Percentiles rank a stretch among this genome's conserved stretches.
These are phyloP conservation scores for Oxystoma pomonae DNA, from an alignment of 2,888 invertebrate species.

Conservation along the genomic window DNA sequence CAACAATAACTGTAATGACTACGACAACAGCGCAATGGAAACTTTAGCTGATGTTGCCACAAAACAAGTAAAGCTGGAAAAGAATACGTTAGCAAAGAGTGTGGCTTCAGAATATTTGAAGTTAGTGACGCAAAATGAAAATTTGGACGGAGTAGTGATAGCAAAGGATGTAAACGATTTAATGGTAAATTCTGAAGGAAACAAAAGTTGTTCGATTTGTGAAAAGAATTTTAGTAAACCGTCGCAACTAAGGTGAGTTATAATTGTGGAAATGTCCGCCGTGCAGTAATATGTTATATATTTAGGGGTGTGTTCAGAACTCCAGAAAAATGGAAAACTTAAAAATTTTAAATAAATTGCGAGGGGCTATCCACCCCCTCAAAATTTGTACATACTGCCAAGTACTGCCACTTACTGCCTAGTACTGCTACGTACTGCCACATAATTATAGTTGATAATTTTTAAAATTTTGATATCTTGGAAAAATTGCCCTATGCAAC, in stretches of 20 bases:
- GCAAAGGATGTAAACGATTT: conserved; percentile 44
- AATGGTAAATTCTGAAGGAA: conserved; percentile 47
- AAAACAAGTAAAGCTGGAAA: conserved; percentile 46
- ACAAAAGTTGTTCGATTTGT: conserved; percentile 62
- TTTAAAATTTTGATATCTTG: no score
- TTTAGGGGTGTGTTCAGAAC: no score
- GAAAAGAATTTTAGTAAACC: conserved; percentile 89
- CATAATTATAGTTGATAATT: no score
- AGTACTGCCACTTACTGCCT: no score
- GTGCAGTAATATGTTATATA: no score
- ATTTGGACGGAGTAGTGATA: conserved; percentile 23
- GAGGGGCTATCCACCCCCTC: no score
- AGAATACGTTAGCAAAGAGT: conserved; percentile 56
- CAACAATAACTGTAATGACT: conserved; percentile 30
- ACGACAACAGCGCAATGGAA: conserved; percentile 49
- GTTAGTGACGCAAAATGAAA: conserved; percentile 51
- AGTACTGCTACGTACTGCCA: no score
- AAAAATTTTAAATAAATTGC: no score
- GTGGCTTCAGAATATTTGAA: conserved; percentile 64
- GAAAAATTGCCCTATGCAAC: no score
- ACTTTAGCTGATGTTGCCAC: conserved; percentile 47
- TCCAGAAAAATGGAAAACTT: no score
- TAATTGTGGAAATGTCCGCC: no score
- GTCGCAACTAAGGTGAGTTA: conserved; percentile 70
- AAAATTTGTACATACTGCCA: no score